A percentile compares a stretch with the other conserved stretches of the same genome.
These are phyloP conservation scores for Tryphoninae sp. DNA, from an alignment of 2,888 invertebrate genomes.

Conservation along the genomic window DNA sequence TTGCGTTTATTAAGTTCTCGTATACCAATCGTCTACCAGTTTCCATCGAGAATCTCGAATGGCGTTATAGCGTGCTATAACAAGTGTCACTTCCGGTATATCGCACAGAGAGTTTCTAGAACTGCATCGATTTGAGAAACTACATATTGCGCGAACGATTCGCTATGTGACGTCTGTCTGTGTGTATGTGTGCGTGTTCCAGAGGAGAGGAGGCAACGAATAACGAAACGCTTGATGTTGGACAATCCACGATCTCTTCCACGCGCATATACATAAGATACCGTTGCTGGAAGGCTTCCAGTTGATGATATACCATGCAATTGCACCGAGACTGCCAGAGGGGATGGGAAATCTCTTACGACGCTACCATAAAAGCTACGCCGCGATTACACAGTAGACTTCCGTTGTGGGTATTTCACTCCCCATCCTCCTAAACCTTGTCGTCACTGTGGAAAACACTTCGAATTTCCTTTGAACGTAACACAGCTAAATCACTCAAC, in stretches of 20 bases:
- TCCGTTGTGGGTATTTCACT: not conserved
- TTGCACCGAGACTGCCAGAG: not conserved
- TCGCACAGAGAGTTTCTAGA: slow-evolving; percentile 5
- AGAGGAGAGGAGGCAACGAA: not conserved
- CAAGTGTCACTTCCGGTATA: slow-evolving; percentile 59
- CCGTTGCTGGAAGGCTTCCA: slow-evolving; percentile 24
- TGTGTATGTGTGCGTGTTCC: not conserved
- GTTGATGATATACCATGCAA: not conserved
- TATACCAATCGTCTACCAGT: slow-evolving; percentile 44
- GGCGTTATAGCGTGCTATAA: slow-evolving; percentile 36
- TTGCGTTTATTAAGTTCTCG: slow-evolving; percentile 51
- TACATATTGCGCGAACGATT: slow-evolving; percentile 28
- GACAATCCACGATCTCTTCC: slow-evolving; percentile 3
- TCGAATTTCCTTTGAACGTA: not conserved
- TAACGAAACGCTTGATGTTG: slow-evolving; percentile 27
- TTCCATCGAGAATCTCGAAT: slow-evolving; percentile 43
- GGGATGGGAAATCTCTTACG: not conserved
- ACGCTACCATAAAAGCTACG: not conserved
- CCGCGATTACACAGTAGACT: not conserved
- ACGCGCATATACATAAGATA: slow-evolving; percentile 5
- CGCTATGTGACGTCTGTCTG: slow-evolving; percentile 2
- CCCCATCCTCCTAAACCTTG: not conserved
- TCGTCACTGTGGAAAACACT: not conserved
- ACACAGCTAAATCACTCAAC: not conserved
- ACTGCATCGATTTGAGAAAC: not conserved